Base-by-base conservation (phyloP, 2,888 invertebrate species). In the Lochmaea crataegi region DNA sequence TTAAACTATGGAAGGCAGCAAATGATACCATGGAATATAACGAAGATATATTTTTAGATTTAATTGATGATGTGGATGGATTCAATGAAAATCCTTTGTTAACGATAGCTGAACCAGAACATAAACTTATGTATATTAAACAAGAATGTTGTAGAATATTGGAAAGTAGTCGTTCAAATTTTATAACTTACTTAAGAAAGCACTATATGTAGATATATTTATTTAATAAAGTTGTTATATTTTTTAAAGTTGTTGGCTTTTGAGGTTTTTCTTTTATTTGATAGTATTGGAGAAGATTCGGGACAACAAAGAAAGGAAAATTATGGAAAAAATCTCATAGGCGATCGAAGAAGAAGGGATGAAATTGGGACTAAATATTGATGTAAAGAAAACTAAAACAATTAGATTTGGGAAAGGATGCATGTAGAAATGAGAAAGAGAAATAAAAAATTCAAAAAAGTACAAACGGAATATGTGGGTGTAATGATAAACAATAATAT, bases 101-200 rank as follows among this genome's bases (percentile, higher is more conserved):
- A n/a, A 81, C 71, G 48, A 73, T 82, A 14, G 64, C 79, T 2
- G 83, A 83, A 73, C 66, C 65, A 63, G 75, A 80, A 14, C 78
- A 79, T n/a, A 82, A 83, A 70, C 48, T 81, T 32, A 68, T 66
- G 14, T 82, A 78, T 74, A 79, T 82, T 65, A 82, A 81, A 74
- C 76, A 68, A 41, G 83, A 83, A 75, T 83, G 83, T 70, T 81
- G 79, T 75, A 79, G 81, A 65, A 77, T 83, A 51, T 76, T 83
- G 42, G 78, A 80, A 32, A 78, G 66, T 68, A 73, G 76, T 56
- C 79, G 76, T 60, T 64, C 73, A 9, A 63, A 51, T 45, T 83
- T 83, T 75, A 79, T 82, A 65, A 51, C 70, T 22, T 81, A 80
- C 74, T 81, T 83, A 71, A 74, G 60, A 42, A 53, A 22, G 22